Evolutionary conservation across 2,797 vertebrate genomes (phyloP).

Genomic region (Meda fulgida): DNA sequence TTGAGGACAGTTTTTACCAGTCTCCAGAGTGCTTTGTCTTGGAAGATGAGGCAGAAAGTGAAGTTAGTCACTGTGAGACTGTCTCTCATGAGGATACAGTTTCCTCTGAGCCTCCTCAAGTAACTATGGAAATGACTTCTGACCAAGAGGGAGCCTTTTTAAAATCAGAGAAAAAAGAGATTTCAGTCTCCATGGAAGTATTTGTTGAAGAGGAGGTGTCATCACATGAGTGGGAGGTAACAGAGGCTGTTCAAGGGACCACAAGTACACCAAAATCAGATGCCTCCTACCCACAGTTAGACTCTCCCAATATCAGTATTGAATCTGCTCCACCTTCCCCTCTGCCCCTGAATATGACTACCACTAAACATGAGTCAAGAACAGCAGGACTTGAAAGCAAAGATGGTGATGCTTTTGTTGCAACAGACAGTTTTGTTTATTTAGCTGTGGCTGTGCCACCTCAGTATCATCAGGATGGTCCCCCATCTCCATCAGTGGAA

Average conservation of each 20-base stretch:
- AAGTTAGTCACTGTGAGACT: slow-evolving; percentile 61
- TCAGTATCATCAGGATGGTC: slow-evolving; percentile 68
- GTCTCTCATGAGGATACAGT: slow-evolving; percentile 64
- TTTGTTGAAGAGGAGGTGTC: slow-evolving; percentile 56
- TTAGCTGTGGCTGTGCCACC: slow-evolving; percentile 78
- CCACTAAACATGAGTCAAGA: slow-evolving; percentile 57
- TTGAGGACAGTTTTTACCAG: slow-evolving; percentile 20
- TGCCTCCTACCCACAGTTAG: slow-evolving; percentile 19
- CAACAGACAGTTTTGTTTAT: slow-evolving; percentile 84
- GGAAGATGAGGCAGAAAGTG: slow-evolving; percentile 49
- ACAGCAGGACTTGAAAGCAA: slow-evolving; percentile 66
- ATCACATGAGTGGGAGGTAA: slow-evolving; percentile 41
- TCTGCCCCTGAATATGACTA: slow-evolving; percentile 49
- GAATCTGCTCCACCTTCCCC: slow-evolving; percentile 61
- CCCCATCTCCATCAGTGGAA: slow-evolving; percentile 74
- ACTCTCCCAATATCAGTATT: slow-evolving; percentile 12
- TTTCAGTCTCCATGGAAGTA: slow-evolving; percentile 51
- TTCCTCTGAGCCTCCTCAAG: slow-evolving; percentile 55
- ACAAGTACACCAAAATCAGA: slow-evolving; percentile 70
- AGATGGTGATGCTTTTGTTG: slow-evolving; percentile 74
- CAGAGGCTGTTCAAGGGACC: slow-evolving; percentile 54
- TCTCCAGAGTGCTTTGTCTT: slow-evolving; percentile 35
- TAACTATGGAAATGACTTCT: slow-evolving; percentile 51
- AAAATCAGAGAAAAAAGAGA: slow-evolving; percentile 62
- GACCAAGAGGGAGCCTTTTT: slow-evolving; percentile 61